Evolutionary conservation across 2,888 invertebrate genomes (phyloP).

Genomic region (Chironomus riparius): DNA sequence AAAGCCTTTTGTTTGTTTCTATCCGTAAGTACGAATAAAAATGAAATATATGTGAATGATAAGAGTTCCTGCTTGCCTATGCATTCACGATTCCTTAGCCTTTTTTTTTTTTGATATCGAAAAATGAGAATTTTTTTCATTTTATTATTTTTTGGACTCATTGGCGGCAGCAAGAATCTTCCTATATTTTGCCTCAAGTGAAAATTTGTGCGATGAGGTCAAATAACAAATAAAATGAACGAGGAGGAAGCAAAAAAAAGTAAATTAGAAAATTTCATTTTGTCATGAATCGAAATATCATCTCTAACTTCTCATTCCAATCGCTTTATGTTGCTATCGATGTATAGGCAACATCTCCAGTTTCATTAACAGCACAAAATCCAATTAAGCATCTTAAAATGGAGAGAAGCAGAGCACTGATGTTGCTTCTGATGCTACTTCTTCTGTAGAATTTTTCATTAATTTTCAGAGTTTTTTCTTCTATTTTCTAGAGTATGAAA

Average conservation of each 20-base stretch:
- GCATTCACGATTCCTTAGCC: background rate
- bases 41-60: background rate
- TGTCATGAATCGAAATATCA: background rate
- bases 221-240: background rate
- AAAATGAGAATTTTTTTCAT: background rate
- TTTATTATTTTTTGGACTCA: background rate
- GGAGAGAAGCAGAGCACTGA: background rate
- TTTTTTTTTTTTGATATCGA: background rate
- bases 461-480: constrained; percentile 7
- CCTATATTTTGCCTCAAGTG: background rate
- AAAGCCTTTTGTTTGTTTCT: background rate
- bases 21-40: background rate
- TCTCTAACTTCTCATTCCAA: background rate
- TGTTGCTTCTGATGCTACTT: background rate
- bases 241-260: background rate
- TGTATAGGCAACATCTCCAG: background rate
- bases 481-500: background rate
- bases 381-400: constrained; percentile 6
- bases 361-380: constrained; percentile 11
- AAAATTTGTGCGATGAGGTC: background rate
- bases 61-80: background rate
- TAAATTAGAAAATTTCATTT: background rate
- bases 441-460: constrained; percentile 17
- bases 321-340: background rate
- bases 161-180: background rate